phyloP scores from a whole-genome alignment of 2,888 invertebrate species.

The Erebia ligea region DNA sequence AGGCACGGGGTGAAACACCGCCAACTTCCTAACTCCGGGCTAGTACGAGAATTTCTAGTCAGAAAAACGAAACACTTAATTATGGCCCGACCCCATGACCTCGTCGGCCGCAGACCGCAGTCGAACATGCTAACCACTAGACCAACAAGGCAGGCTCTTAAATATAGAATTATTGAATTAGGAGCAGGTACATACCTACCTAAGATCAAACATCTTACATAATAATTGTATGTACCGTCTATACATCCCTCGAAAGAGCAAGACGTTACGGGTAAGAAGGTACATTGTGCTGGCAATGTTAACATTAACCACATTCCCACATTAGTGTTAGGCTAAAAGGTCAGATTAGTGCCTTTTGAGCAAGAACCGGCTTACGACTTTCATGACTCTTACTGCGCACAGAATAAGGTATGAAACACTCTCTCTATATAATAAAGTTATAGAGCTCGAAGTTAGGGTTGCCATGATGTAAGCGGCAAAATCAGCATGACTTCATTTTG shows the following conservation, averaged over 20 bases:
- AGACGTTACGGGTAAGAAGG: not conserved
- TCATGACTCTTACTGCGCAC: constrained; percentile 27
- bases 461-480: not conserved
- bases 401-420: constrained; percentile 18
- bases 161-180: too few relatives aligned
- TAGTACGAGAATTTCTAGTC: too few relatives aligned
- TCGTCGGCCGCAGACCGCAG: too few relatives aligned
- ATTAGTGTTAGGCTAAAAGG: constrained; percentile 38
- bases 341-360: constrained; percentile 40
- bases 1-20: too few relatives aligned
- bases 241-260: not conserved
- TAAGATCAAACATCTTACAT: not conserved
- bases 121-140: too few relatives aligned
- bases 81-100: too few relatives aligned
- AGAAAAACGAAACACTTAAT: too few relatives aligned
- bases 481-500: not conserved
- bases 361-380: constrained; percentile 15
- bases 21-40: too few relatives aligned
- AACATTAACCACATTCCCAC: constrained; percentile 33
- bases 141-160: too few relatives aligned
- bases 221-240: not conserved
- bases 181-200: too few relatives aligned
- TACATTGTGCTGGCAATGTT: constrained; percentile 23
- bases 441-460: constrained; percentile 2
- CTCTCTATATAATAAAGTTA: constrained; percentile 17